Evolutionary conservation across 1,140 invertebrate species (phyloP).

Genomic region (Eciton burchellii): DNA sequence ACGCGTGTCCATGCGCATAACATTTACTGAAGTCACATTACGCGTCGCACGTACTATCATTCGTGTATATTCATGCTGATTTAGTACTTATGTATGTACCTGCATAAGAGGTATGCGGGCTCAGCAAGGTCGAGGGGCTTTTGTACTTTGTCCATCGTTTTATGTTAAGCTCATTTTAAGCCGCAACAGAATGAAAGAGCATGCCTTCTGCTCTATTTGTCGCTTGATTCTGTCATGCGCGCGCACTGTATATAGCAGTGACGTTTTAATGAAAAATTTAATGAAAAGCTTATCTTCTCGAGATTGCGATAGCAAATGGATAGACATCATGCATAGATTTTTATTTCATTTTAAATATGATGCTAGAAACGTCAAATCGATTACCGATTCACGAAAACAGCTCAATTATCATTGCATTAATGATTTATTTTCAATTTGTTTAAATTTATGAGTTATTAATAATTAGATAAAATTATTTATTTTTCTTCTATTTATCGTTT

Average conservation of each 20-base stretch:
- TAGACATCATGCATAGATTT: no score
- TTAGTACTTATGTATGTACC: constrained; percentile 20
- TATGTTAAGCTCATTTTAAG: neutral
- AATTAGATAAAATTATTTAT: no score
- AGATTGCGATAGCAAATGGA: no score
- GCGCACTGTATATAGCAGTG: neutral
- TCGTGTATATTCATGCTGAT: constrained; percentile 12
- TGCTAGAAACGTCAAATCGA: no score
- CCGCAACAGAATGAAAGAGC: neutral
- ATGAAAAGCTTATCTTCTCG: no score
- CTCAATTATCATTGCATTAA: no score
- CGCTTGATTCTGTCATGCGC: neutral
- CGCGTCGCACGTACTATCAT: neutral
- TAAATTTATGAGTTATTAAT: no score
- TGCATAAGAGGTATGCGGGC: constrained; percentile 36
- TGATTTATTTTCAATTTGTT: no score
- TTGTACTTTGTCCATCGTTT: constrained; percentile 9
- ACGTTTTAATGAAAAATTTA: no score
- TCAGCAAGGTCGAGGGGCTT: constrained; percentile 40
- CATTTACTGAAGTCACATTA: neutral
- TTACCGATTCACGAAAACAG: no score
- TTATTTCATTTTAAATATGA: no score
- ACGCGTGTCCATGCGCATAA: neutral
- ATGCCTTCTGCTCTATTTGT: neutral
- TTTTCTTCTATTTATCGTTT: no score